Base-by-base conservation (phyloP, 2,113 vertebrate species). In the Noctilio leporinus region DNA sequence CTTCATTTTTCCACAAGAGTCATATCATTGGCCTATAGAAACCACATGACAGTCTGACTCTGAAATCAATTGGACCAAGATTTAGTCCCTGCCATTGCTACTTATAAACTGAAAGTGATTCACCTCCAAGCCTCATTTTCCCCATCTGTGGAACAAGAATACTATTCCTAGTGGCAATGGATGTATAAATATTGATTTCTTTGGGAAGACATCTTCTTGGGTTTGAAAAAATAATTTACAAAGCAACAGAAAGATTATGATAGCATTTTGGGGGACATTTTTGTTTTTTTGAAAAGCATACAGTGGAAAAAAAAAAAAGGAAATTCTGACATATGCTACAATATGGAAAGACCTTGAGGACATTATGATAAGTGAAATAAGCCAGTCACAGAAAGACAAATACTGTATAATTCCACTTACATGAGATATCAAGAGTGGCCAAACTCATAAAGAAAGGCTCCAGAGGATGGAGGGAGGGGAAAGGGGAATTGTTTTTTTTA, bases 1-100 rank as follows among this genome's bases (percentile, higher is more conserved):
- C 91, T 95, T 86, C 70, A 73, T 67, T 95, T 91, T 89, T 59
- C 77, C 62, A 64, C n/a, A 95, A 30, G 30, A 95, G 72, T 69
- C 86, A 83, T 12, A 57, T 12, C 11, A 3, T 45, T 84, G 20
- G 67, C 12, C 20, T 28, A 33, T 4, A 40, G 16, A 30, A 86
- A 57, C 30, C 26, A 89, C 8, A 40, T 24, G 43, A 15, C 15
- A 73, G 12, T 62, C 17, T 64, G 49, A 77, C 73, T 75, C 73
- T 15, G 64, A 26, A 95, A 53, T 40, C 47, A 85, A 73, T 40
- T 2, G 64, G 12, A 57, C 43, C 33, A 89, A 47, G 38, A 64
- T 55, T 94, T 76, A 40, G n/a, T 28, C 11, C 33, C 73, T 89
- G 49, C 24, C 35, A 51, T 5, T 57, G 43, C 24, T 55, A 59